Conservation (phyloP, 2,797 vertebrate genomes). For the Anniella stebbinsi region DNA sequence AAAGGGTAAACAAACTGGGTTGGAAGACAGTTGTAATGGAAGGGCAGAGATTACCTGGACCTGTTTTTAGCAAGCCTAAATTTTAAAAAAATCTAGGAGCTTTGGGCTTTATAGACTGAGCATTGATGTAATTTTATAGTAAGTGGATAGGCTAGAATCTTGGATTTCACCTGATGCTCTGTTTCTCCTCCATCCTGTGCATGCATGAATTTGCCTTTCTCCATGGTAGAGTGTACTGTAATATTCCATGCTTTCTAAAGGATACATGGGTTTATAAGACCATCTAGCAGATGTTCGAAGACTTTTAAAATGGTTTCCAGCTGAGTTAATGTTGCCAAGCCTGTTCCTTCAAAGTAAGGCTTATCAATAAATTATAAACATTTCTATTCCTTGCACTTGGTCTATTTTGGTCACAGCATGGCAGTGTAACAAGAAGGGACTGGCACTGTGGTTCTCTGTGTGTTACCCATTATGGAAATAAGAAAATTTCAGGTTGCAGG, state of each 20-base stretch:
- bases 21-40: background rate
- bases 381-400: background rate
- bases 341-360: background rate
- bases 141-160: background rate
- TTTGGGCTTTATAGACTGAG: background rate
- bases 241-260: background rate
- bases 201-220: background rate
- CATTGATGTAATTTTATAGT: background rate
- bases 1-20: background rate
- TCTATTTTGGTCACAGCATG: background rate
- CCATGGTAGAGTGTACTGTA: background rate
- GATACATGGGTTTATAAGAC: background rate
- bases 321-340: conserved; percentile 1
- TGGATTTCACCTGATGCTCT: background rate
- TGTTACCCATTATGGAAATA: background rate
- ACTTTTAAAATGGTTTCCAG: conserved; percentile 1
- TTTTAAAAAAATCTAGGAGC: background rate
- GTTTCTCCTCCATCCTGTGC: background rate
- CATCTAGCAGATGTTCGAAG: background rate
- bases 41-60: background rate
- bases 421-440: background rate
- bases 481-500: conserved; percentile 8
- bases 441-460: background rate
- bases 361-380: background rate
- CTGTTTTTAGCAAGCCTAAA: background rate